Conservation (phyloP, 2,888 invertebrate genomes). For the Pollenia amentaria region DNA sequence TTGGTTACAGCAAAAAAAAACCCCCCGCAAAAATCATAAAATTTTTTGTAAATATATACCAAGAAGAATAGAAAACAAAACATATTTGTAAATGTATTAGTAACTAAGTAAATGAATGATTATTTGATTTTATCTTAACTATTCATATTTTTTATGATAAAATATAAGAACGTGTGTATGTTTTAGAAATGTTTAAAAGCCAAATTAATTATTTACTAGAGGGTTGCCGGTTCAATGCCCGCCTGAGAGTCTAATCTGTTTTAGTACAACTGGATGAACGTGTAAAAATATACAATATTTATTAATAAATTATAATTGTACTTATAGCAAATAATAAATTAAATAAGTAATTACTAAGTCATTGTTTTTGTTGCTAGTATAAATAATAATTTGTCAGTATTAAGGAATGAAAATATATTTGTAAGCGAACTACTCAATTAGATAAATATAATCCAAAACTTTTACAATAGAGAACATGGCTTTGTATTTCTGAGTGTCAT, state of each 20-base stretch:
- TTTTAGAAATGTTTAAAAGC: conserved; percentile 1
- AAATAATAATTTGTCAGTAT: conserved; percentile 64
- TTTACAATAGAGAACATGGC: too few relatives aligned
- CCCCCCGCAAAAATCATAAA: background rate
- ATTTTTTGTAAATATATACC: background rate
- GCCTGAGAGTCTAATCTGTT: too few relatives aligned
- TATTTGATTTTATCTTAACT: background rate
- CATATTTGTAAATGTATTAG: background rate
- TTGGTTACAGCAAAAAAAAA: background rate
- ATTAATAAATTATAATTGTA: conserved; percentile 18
- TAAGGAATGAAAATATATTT: background rate
- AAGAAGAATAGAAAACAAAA: too few relatives aligned
- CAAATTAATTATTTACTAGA: conserved; percentile 63
- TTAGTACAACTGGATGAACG: too few relatives aligned
- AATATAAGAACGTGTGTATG: background rate
- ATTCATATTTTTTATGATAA: background rate
- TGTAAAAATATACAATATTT: too few relatives aligned
- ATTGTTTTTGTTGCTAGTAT: conserved; percentile 32
- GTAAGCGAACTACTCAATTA: too few relatives aligned
- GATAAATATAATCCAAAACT: too few relatives aligned
- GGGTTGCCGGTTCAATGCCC: too few relatives aligned
- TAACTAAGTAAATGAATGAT: background rate
- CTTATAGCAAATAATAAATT: conserved; percentile 47
- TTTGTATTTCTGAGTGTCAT: too few relatives aligned
- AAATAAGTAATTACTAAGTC: background rate